Evolutionary conservation across 2,113 vertebrate genomes (phyloP).

Genomic region (Monarcha castaneiventris): DNA sequence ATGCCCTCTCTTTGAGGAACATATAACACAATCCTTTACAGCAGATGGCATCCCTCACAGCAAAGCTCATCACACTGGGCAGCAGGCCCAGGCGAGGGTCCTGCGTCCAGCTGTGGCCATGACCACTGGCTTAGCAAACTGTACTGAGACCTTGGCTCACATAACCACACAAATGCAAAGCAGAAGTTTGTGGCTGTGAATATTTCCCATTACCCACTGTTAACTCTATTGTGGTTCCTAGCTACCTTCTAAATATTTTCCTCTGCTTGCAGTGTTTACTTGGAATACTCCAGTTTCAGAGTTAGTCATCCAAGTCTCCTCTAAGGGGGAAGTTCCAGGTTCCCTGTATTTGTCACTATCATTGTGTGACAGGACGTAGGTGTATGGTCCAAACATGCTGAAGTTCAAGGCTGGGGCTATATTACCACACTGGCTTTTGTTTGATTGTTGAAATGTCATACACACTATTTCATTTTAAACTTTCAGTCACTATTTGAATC

Average conservation of each 20-base stretch:
- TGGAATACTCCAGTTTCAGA: background rate
- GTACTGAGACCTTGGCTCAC: background rate
- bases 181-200: background rate
- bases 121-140: background rate
- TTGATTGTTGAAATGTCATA: background rate
- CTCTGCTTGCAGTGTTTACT: background rate
- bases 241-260: conserved; percentile 17
- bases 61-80: background rate
- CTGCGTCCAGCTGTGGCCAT: background rate
- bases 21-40: background rate
- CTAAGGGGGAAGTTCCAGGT: background rate
- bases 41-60: background rate
- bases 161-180: background rate
- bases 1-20: background rate
- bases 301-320: background rate
- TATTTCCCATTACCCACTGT: background rate
- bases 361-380: background rate
- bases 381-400: background rate
- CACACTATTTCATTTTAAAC: background rate
- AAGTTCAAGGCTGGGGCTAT: background rate
- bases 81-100: background rate
- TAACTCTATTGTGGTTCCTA: background rate
- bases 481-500: background rate
- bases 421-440: background rate
- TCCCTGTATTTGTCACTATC: background rate